Conservation (phyloP, 2,113 vertebrate genomes). For the Hippocampus abdominalis region DNA sequence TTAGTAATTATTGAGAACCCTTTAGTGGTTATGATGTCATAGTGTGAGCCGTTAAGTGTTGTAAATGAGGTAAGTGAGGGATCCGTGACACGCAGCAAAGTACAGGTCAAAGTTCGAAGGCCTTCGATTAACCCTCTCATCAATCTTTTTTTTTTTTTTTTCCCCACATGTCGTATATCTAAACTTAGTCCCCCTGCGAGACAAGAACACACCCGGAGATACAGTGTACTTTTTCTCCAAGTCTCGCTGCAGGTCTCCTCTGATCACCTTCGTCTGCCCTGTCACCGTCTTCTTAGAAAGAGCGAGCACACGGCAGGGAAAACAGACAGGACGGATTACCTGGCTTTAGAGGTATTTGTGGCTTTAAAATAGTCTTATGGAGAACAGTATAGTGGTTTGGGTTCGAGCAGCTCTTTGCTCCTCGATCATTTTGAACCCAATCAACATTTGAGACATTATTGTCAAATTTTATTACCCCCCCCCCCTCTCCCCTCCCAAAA, state of each 20-base stretch:
- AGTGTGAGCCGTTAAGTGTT: background rate
- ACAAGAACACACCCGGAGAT: background rate
- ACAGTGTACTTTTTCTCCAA: background rate
- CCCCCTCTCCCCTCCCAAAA: no score
- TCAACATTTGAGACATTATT: background rate
- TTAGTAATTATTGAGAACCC: background rate
- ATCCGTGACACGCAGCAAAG: background rate
- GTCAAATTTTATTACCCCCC: background rate
- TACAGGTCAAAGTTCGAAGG: background rate
- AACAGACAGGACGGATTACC: constrained; percentile 55
- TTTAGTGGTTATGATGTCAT: background rate
- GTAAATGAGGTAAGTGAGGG: background rate
- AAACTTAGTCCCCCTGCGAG: no score
- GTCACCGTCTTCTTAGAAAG: constrained; percentile 26
- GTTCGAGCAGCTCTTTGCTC: constrained; percentile 5
- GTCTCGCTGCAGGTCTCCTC: background rate
- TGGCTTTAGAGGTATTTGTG: constrained; percentile 57
- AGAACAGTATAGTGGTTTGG: constrained; percentile 19
- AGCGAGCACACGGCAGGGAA: constrained; percentile 26
- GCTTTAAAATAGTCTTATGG: constrained; percentile 56
- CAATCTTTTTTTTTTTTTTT: no score
- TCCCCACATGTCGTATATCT: no score
- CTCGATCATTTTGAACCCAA: background rate
- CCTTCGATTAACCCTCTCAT: background rate
- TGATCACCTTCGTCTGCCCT: constrained; percentile 6